Percentiles rank a stretch among this genome's conserved stretches.
Conservation (phyloP, 2,113 vertebrate species). For the Eptesicus fuscus region DNA sequence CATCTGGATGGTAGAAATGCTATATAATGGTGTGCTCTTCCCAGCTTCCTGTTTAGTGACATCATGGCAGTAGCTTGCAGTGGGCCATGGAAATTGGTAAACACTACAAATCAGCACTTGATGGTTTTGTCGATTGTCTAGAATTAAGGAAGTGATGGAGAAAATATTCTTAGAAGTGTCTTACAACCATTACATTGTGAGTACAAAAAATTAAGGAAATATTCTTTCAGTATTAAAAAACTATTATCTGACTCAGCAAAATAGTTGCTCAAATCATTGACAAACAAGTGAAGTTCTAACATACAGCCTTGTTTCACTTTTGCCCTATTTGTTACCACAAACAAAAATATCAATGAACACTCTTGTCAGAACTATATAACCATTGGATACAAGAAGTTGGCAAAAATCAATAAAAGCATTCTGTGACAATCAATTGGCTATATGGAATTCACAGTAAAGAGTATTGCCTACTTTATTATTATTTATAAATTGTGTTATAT, state of each 20-base stretch:
- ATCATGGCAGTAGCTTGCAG: neutral
- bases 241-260: neutral
- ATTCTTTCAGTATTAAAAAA: neutral
- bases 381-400: neutral
- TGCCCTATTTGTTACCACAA: neutral
- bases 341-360: neutral
- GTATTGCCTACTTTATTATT: neutral
- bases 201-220: slow-evolving; percentile 1
- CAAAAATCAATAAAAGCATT: neutral
- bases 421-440: neutral
- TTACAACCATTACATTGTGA: neutral
- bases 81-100: neutral
- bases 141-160: neutral
- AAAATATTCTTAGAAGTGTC: neutral
- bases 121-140: neutral
- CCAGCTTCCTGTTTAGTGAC: neutral
- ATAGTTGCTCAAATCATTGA: neutral
- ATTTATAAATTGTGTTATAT: neutral
- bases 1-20: neutral
- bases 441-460: neutral
- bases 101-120: neutral
- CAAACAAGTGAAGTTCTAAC: neutral
- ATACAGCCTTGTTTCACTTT: neutral
- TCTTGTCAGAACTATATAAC: neutral
- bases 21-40: neutral